Base-by-base conservation (phyloP, 2,888 invertebrate genomes). In the Argynnis bischoffii region DNA sequence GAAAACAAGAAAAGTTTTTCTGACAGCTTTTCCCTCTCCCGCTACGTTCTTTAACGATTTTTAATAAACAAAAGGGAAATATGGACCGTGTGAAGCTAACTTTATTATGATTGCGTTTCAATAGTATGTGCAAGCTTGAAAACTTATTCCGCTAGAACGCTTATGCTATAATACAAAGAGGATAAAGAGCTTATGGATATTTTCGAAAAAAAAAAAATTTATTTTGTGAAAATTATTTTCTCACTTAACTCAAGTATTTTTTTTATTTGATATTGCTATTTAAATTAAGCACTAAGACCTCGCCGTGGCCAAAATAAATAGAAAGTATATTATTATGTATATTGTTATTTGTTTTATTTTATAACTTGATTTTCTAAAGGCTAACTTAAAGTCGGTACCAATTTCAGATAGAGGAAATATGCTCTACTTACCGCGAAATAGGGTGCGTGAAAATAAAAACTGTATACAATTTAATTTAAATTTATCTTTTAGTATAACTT, bases 1-100 rank as follows among this genome's bases (percentile, higher is more conserved):
- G 76, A 69, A 79, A 83, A 83, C 79, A 80, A 80, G 79, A 80
- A 82, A 86, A 83, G 72, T 41, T 82, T 84, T 77, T 67, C 67
- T 73, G 63, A 69, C 72, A 69, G 69, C 77, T 78, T 56, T 68
- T 59, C n/a, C 60, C 55, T 69, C 51, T 48, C 35, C 35, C 18
- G 55, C 57, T 21, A 56, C 54, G n/a, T 54, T 15, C 31, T 31
- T n/a, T 55, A 60, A 66, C 53, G 54, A 65, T 66, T 69, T 64
- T 69, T 63, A 69, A 69, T 66, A 66, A 63, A 69, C 47, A 53
- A 21, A 51, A 35, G 41, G 18, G 47, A 63, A 57, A 67, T 54
- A 51, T 66, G 26, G 31, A 54, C 47, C n/a, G 66, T 35, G 48
- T 61, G 55, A 55, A 50, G 21, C 60, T 35, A 31, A 31, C 65